Evolutionary conservation across 2,888 invertebrate species (phyloP), one percentile per base, ranked within the genome.

Genomic region (Stenolophus ochropezus): DNA sequence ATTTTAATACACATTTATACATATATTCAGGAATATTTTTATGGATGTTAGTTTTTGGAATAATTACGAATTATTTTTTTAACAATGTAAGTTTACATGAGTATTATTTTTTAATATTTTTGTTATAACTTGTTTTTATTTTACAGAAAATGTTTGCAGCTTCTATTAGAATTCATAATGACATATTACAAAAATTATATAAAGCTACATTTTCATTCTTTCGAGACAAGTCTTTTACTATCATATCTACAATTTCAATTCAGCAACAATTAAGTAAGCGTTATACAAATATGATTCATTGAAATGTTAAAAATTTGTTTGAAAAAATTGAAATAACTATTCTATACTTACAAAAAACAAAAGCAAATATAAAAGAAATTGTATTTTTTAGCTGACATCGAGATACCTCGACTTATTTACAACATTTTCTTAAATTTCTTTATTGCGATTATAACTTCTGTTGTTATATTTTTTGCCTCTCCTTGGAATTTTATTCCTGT

Each of bases 361-460:
- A n/a, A n/a, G n/a, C n/a, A n/a, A n/a, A n/a, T n/a, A n/a, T n/a
- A n/a, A n/a, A n/a, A n/a, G n/a, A n/a, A n/a, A n/a, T n/a, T n/a
- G n/a, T n/a, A n/a, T n/a, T n/a, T n/a, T 80, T 58, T 20, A 81
- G 81, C 81, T 81, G 81, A 81, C 58, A 33, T 73, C 5, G 73
- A 81, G 42, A 81, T 81, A 56, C 81, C 81, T 8, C 73, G 73
- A 58, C 18, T 81, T 18, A 58, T 81, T 4, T 33, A 74, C 42
- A 74, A 74, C 20, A 73, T 81, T n/a, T 61, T 73, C n/a, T 8
- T 73, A 47, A 73, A 74, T 47, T 56, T 42, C 42, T 74, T 81
- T 25, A 18, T 79, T 27, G 56, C 49, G 1, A 56, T 81, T 6
- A 81, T 81, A 42, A 73, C 74, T 5, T 33, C 47, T 6, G 73